Evolutionary conservation across 2,888 invertebrate genomes (phyloP), one percentile per base, ranked within the genome.

Genomic region (Drosophila cognata): DNA sequence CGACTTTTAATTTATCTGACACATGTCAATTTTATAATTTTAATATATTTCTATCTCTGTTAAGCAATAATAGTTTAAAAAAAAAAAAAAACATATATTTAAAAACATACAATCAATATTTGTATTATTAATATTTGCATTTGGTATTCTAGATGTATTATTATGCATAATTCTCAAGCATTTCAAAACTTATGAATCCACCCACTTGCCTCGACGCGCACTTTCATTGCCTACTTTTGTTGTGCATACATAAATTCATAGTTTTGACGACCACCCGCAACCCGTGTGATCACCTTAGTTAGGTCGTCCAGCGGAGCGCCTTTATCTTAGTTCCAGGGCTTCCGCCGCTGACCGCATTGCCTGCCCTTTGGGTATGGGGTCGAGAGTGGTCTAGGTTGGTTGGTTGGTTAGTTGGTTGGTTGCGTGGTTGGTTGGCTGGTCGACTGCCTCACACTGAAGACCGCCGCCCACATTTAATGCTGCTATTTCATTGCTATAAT

Each of bases 311-410:
- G 29, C 18, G 6, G 36, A 50, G 13, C 63, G 67, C 66, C 84
- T 79, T 77, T 79, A 84, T 82, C 88, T 82, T 74, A 63, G 77
- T 74, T 74, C 86, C 64, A 84, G 77, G 68, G 48, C 72, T 63
- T 63, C 71, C 50, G 36, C 66, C 43, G 58, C 64, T 80, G 80
- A 68, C 71, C 76, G 58, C 29, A 31, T 48, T 57, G 41, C 33
- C 53, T 33, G 36, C 18, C 46, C 41, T 28, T 50, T 46, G 38
- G 35, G 35, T 21, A 2, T 25, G 25, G 16, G 53, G 3, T 35
- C 21, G 28, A 16, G 41, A 36, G 33, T 38, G 77, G 35, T 25
- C 4, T 16, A 3, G 55, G 28, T 8, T 46, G 64, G 8, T 28
- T 38, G n/a, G 28, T 67, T 58, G 52, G 25, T 46, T 58, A 48